Evolutionary conservation across 2,888 invertebrate species (phyloP).

Genomic region (Melolontha melolontha): DNA sequence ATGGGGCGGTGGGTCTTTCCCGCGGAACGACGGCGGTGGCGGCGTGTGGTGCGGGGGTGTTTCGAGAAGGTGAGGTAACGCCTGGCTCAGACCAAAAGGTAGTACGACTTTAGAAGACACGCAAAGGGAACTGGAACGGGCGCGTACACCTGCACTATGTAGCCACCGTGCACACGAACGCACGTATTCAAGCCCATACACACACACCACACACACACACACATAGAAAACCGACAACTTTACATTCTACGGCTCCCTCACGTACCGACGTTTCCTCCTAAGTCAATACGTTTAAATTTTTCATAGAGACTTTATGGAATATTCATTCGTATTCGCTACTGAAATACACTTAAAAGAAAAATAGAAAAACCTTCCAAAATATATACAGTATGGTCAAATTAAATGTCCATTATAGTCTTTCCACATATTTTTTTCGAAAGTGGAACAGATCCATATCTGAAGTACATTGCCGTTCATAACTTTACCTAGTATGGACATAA

Average conservation of each 20-base stretch:
- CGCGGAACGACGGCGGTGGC: slow-evolving; percentile 12
- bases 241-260: slow-evolving; percentile 33
- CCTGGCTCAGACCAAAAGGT: too few species aligned
- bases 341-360: slow-evolving; percentile 11
- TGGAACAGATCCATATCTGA: too few species aligned
- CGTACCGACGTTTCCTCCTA: slow-evolving; percentile 29
- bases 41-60: not conserved
- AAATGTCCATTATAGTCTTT: too few species aligned
- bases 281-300: slow-evolving; percentile 43
- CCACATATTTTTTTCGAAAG: too few species aligned
- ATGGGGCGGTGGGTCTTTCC: not conserved
- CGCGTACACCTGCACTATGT: slow-evolving; percentile 41
- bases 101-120: slow-evolving; percentile 32
- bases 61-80: not conserved
- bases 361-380: not conserved
- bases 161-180: not conserved
- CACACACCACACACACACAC: too few species aligned
- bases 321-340: slow-evolving; percentile 18
- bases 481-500: too few species aligned
- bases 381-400: too few species aligned
- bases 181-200: not conserved
- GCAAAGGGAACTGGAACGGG: slow-evolving; percentile 45
- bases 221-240: slow-evolving; percentile 20
- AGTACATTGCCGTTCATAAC: too few species aligned
- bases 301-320: slow-evolving; percentile 39